Percentiles rank a stretch among this genome's conserved stretches.
Conservation (phyloP, 1,140 invertebrate genomes). For the Muscidifurax raptorellus region DNA sequence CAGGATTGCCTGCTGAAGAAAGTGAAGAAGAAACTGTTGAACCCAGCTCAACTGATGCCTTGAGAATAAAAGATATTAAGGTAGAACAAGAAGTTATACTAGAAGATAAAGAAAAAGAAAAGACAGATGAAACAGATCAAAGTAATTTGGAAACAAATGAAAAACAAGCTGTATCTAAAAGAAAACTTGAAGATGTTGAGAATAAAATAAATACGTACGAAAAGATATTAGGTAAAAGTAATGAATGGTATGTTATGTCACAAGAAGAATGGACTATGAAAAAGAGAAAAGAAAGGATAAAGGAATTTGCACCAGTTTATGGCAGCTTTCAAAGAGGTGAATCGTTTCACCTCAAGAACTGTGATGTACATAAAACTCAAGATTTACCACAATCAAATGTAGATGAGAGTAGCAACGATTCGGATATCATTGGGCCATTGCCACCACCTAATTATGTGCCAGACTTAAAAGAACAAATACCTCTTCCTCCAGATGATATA, state of each 20-base stretch:
- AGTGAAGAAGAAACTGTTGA: constrained; percentile 72
- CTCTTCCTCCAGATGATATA: neutral
- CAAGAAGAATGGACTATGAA: constrained; percentile 89
- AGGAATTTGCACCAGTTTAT: constrained; percentile 82
- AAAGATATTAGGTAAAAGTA: constrained; percentile 67
- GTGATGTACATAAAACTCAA: neutral
- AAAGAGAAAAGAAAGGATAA: constrained; percentile 80
- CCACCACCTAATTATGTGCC: constrained; percentile 48
- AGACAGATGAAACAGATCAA: constrained; percentile 63
- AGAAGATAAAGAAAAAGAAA: constrained; percentile 58
- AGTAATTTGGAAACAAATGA: constrained; percentile 69
- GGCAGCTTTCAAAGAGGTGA: constrained; percentile 61
- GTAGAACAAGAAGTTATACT: neutral
- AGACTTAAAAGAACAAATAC: constrained; percentile 2
- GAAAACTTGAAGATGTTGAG: constrained; percentile 57
- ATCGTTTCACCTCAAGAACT: constrained; percentile 40
- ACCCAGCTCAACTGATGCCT: constrained; percentile 65
- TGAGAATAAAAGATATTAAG: neutral
- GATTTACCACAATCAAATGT: neutral
- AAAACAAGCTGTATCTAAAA: constrained; percentile 66
- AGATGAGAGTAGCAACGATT: constrained; percentile 10
- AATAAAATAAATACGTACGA: constrained; percentile 70
- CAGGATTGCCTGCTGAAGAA: constrained; percentile 82
- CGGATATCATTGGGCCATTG: constrained; percentile 61
- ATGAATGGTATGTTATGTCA: constrained; percentile 77